phyloP scores from a whole-genome alignment of 2,113 vertebrate genomes.

The Ictalurus punctatus region DNA sequence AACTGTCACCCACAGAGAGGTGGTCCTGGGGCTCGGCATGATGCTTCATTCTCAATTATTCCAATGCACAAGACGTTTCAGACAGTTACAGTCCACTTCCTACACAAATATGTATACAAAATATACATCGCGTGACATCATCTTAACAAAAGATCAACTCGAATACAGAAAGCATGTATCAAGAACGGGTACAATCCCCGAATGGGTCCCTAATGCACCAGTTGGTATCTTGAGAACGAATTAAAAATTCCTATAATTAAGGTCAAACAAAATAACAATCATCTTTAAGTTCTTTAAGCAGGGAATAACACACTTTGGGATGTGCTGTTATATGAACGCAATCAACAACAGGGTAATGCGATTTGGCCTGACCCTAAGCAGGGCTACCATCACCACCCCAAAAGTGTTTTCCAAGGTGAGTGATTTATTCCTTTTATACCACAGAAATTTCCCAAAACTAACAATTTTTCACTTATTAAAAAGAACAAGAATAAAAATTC shows the following conservation, averaged over 20 bases:
- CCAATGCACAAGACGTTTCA: not conserved
- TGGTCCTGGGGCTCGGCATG: slow-evolving; percentile 1
- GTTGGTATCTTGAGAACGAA: not conserved
- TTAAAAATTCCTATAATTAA: not conserved
- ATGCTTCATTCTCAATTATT: not conserved
- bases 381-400: not conserved
- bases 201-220: not conserved
- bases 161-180: not conserved
- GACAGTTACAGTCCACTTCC: not conserved
- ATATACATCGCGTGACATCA: not conserved
- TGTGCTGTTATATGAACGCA: not conserved
- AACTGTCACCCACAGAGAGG: slow-evolving; percentile 2
- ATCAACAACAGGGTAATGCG: not conserved
- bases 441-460: not conserved
- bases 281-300: not conserved
- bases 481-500: not conserved
- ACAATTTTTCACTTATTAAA: not conserved
- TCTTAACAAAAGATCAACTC: not conserved
- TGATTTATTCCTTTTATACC: not conserved
- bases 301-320: not conserved
- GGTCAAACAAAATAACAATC: not conserved
- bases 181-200: not conserved
- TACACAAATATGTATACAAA: not conserved
- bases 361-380: not conserved
- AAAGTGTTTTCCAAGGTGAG: no score